Evolutionary conservation across 2,113 vertebrate genomes (phyloP).

Genomic region (Cinclus cinclus): DNA sequence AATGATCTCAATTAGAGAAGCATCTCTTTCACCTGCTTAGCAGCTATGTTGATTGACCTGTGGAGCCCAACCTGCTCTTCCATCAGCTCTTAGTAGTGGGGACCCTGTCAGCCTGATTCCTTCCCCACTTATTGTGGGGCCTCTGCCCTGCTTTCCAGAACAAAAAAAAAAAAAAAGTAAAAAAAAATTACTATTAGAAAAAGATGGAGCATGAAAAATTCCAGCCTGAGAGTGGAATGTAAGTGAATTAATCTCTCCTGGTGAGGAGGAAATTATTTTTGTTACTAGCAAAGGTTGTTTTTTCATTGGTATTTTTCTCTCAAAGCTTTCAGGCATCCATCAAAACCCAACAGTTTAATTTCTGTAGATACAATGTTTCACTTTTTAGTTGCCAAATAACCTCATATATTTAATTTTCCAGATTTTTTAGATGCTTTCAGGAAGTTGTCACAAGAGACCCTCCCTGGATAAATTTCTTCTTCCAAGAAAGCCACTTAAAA

Average conservation of each 20-base stretch:
- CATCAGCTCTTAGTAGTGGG: not conserved
- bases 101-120: not conserved
- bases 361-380: slow-evolving; percentile 46
- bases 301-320: slow-evolving; percentile 36
- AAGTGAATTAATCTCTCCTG: slow-evolving; percentile 56
- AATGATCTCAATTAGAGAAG: not conserved
- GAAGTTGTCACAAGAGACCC: slow-evolving; percentile 50
- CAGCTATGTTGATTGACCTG: not conserved
- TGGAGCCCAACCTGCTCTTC: not conserved
- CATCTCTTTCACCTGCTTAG: not conserved
- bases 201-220: slow-evolving; percentile 37
- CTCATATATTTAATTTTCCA: slow-evolving; percentile 53
- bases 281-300: slow-evolving; percentile 45
- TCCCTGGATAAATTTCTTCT: slow-evolving; percentile 38
- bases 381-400: slow-evolving; percentile 54
- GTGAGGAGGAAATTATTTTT: slow-evolving; percentile 61
- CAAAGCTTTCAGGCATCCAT: slow-evolving; percentile 42
- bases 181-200: not conserved
- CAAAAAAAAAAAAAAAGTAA: not conserved
- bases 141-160: not conserved
- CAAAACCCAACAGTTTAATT: slow-evolving; percentile 46
- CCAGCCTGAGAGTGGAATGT: slow-evolving; percentile 15
- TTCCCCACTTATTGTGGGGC: not conserved
- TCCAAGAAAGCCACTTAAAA: slow-evolving; percentile 36
- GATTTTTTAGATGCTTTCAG: slow-evolving; percentile 60